phyloP scores from a whole-genome alignment of 2,888 invertebrate genomes.

The Phoenoteleia sp. region DNA sequence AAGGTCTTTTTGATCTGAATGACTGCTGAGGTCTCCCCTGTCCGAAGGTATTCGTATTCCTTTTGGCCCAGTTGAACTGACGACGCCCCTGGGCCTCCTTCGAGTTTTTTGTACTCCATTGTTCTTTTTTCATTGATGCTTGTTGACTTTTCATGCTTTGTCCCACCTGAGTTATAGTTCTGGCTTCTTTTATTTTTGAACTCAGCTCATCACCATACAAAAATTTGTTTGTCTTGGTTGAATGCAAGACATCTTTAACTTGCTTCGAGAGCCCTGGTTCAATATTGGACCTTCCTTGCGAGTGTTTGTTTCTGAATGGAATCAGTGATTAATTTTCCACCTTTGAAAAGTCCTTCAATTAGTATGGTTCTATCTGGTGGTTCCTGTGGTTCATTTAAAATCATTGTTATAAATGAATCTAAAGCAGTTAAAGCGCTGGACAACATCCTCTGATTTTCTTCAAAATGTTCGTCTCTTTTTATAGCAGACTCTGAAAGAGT shows the following conservation, averaged over 20 bases:
- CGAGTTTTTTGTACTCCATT: slow-evolving; percentile 29
- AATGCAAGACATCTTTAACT: slow-evolving; percentile 8
- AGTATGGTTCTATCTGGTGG: slow-evolving; percentile 2
- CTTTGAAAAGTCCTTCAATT: slow-evolving; percentile 33
- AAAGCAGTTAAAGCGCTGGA: slow-evolving; percentile 3
- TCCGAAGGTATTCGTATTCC: slow-evolving; percentile 12
- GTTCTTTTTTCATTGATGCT: background rate
- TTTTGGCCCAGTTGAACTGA: slow-evolving; percentile 29
- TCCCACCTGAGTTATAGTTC: background rate
- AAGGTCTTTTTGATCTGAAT: slow-evolving; percentile 5
- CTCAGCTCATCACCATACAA: slow-evolving; percentile 1
- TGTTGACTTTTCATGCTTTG: background rate
- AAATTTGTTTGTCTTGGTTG: background rate
- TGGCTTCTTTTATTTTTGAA: slow-evolving; percentile 27
- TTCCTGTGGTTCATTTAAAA: slow-evolving; percentile 44
- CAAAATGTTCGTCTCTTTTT: slow-evolving; percentile 20
- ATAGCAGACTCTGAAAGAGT: background rate
- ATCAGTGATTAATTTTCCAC: slow-evolving; percentile 15
- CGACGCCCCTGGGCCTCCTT: background rate
- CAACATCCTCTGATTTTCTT: slow-evolving; percentile 3
- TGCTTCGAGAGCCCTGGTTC: slow-evolving; percentile 32
- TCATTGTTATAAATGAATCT: slow-evolving; percentile 17
- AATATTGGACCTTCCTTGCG: slow-evolving; percentile 25
- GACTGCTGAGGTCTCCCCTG: slow-evolving; percentile 33
- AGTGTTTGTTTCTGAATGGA: slow-evolving; percentile 5